Conservation (phyloP, 2,113 vertebrate genomes). For the Garra rufa region DNA sequence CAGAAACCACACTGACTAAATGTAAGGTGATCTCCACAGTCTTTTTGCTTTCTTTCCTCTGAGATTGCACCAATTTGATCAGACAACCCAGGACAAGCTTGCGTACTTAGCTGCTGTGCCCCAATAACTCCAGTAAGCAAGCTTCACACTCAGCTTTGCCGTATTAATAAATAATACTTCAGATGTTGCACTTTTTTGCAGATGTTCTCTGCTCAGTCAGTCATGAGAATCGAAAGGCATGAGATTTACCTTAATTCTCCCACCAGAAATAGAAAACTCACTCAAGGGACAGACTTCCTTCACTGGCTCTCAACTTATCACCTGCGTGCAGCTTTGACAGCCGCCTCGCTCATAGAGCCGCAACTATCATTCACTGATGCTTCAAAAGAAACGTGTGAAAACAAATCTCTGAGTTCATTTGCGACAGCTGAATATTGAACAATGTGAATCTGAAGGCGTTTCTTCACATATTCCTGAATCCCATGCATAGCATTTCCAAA, state of each 20-base stretch:
- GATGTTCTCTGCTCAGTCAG: slow-evolving; percentile 37
- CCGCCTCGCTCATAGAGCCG: slow-evolving; percentile 50
- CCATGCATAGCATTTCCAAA: slow-evolving; percentile 4
- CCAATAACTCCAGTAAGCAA: slow-evolving; percentile 59
- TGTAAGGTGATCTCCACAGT: slow-evolving; percentile 56
- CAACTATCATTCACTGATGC: slow-evolving; percentile 39
- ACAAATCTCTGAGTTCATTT: slow-evolving; percentile 8
- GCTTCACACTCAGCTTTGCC: slow-evolving; percentile 41
- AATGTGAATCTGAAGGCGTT: slow-evolving; percentile 10
- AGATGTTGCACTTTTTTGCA: slow-evolving; percentile 51
- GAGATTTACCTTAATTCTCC: slow-evolving; percentile 46
- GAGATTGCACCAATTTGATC: slow-evolving; percentile 52
- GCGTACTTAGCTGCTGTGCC: not conserved
- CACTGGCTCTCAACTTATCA: slow-evolving; percentile 60
- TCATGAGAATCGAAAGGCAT: slow-evolving; percentile 44
- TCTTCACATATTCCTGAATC: not conserved
- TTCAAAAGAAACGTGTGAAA: slow-evolving; percentile 34
- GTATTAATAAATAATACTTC: slow-evolving; percentile 68
- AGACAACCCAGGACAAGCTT: slow-evolving; percentile 47
- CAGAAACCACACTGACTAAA: slow-evolving; percentile 51
- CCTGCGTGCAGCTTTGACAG: slow-evolving; percentile 68
- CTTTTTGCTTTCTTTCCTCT: slow-evolving; percentile 43
- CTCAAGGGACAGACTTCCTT: slow-evolving; percentile 50
- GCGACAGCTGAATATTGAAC: not conserved
- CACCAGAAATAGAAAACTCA: slow-evolving; percentile 40